These are phyloP conservation scores for Caenorhabditis sp. DNA, from an alignment of 2,888 invertebrate genomes.

Conservation along the genomic window DNA sequence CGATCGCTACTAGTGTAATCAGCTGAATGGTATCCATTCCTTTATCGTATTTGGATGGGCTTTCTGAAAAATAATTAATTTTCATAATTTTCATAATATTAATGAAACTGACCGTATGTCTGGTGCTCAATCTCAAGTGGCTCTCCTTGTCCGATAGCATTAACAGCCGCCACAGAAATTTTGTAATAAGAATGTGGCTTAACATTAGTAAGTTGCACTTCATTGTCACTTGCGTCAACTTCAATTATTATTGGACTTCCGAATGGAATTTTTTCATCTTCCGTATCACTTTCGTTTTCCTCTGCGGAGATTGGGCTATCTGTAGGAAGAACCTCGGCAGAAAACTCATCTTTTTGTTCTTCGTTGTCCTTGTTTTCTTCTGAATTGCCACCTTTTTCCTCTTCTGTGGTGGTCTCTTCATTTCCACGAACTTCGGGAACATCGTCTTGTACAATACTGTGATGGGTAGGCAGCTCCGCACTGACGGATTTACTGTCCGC, in stretches of 20 bases:
- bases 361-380: not conserved
- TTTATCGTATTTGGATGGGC: conserved; percentile 26
- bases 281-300: not conserved
- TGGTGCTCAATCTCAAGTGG: conserved; percentile 86
- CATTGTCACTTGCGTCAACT: conserved; percentile 45
- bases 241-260: conserved; percentile 24
- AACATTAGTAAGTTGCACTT: conserved; percentile 80
- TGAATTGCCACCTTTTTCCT: not conserved
- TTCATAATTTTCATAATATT: not conserved
- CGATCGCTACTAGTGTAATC: conserved; percentile 11
- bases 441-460: too few species aligned
- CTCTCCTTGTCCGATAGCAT: conserved; percentile 88
- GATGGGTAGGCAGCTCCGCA: too few species aligned
- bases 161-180: conserved; percentile 89
- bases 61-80: conserved; percentile 25
- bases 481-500: not conserved
- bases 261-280: conserved; percentile 17
- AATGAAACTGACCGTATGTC: conserved; percentile 59
- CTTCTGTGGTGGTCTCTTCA: not conserved
- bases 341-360: too few species aligned
- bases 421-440: not conserved
- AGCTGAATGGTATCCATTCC: conserved; percentile 2
- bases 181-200: conserved; percentile 88
- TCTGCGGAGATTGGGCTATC: conserved; percentile 8
- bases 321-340: conserved; percentile 29